Evolutionary conservation across 2,113 vertebrate genomes (phyloP).

Genomic region (Phainopepla nitens): DNA sequence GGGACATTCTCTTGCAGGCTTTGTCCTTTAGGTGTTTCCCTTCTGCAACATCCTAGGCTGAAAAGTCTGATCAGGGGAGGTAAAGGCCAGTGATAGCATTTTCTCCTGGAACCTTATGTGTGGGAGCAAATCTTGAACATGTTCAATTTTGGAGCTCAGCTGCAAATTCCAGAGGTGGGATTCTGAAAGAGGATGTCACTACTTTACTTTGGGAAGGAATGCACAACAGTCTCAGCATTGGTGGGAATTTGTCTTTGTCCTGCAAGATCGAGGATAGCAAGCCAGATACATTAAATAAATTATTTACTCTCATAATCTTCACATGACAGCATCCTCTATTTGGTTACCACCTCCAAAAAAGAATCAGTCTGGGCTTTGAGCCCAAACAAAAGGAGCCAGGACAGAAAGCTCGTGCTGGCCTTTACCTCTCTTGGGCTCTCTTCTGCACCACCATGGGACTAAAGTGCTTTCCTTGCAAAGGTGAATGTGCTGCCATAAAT

Average conservation of each 20-base stretch:
- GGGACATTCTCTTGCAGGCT: neutral
- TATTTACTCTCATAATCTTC: neutral
- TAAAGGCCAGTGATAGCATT: neutral
- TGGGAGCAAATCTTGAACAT: neutral
- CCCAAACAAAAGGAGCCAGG: neutral
- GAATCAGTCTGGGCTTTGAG: neutral
- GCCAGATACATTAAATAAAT: neutral
- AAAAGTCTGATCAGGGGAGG: neutral
- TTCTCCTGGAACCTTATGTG: neutral
- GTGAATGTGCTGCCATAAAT: neutral
- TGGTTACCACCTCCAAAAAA: neutral
- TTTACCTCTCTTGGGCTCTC: too few relatives aligned
- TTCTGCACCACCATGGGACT: neutral
- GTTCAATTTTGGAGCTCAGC: neutral
- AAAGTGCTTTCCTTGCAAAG: neutral
- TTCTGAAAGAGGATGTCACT: neutral
- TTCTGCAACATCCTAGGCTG: neutral
- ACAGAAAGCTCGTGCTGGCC: neutral
- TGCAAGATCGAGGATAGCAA: neutral
- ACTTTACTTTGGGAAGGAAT: neutral
- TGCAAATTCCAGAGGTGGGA: neutral
- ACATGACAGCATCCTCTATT: neutral
- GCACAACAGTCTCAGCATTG: neutral
- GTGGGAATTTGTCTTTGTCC: neutral
- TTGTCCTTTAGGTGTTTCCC: neutral